Percentiles rank a stretch among this genome's conserved stretches.
Evolutionary conservation across 1,140 invertebrate species (phyloP).

Genomic region (Adelges cooleyi): DNA sequence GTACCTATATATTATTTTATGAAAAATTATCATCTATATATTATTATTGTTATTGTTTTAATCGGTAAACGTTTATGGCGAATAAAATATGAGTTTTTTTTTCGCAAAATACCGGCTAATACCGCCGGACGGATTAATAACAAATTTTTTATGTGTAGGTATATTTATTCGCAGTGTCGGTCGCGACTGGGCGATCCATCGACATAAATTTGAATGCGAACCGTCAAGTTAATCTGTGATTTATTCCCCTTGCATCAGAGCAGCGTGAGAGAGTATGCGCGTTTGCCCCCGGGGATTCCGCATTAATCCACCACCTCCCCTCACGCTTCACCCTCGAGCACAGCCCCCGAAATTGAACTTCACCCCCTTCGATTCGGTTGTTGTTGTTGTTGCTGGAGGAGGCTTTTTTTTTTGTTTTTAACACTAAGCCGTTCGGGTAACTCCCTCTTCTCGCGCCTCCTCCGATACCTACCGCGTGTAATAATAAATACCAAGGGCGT

Average conservation of each 20-base stretch:
- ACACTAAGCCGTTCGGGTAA: constrained; percentile 9
- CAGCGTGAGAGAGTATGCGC: background rate
- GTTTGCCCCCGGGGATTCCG: constrained; percentile 1
- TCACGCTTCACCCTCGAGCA: background rate
- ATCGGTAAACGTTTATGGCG: too few species aligned
- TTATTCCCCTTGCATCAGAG: constrained; percentile 2
- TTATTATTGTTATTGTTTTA: too few species aligned
- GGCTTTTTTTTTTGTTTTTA: background rate
- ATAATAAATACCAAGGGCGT: too few species aligned
- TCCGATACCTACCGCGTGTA: background rate
- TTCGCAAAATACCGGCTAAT: too few species aligned
- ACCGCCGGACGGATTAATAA: too few species aligned
- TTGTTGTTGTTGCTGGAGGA: background rate
- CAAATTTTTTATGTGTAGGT: too few species aligned
- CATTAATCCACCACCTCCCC: constrained; percentile 5
- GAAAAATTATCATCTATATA: too few species aligned
- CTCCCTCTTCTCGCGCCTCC: background rate
- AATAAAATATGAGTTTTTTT: too few species aligned
- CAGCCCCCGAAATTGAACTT: constrained; percentile 24
- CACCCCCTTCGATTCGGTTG: constrained; percentile 18
- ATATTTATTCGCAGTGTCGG: too few species aligned
- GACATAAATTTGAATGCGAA: constrained; percentile 28
- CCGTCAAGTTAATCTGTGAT: constrained; percentile 29
- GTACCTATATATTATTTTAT: too few species aligned
- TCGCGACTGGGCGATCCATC: background rate